These are phyloP conservation scores for Coptodon rendalli DNA, from an alignment of 2,113 vertebrate genomes.

Conservation along the genomic window DNA sequence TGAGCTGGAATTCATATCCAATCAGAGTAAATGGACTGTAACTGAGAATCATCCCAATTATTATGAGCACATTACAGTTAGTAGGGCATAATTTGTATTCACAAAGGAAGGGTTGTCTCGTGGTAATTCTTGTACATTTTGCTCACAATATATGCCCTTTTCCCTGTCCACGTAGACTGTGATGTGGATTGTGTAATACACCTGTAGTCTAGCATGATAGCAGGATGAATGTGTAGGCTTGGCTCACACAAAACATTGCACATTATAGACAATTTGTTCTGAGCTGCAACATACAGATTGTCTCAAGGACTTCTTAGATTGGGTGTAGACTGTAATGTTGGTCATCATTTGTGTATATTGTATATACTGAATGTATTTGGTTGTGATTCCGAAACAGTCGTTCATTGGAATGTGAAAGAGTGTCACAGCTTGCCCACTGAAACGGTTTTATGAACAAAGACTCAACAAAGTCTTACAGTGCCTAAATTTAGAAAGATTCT, in stretches of 20 bases:
- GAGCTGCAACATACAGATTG: neutral
- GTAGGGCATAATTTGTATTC: neutral
- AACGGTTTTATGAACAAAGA: neutral
- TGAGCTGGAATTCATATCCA: constrained; percentile 11
- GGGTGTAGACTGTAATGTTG: too few species aligned
- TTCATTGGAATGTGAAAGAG: neutral
- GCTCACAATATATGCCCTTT: neutral
- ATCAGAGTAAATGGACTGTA: constrained; percentile 22
- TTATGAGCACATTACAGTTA: constrained; percentile 4
- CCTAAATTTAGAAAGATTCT: neutral
- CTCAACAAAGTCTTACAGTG: neutral
- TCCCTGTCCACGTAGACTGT: neutral
- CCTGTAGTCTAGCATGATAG: neutral
- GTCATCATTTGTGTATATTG: neutral
- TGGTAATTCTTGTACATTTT: neutral
- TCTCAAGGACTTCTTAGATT: neutral
- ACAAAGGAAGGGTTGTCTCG: neutral
- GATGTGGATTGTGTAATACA: neutral
- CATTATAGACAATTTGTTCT: neutral
- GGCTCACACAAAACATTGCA: neutral
- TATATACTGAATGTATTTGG: neutral
- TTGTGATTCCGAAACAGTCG: neutral
- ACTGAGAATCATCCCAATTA: constrained; percentile 8
- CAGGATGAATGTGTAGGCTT: neutral
- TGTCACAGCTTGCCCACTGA: neutral